Conservation (phyloP, 2,888 invertebrate genomes). For the Catocala fraxini region DNA sequence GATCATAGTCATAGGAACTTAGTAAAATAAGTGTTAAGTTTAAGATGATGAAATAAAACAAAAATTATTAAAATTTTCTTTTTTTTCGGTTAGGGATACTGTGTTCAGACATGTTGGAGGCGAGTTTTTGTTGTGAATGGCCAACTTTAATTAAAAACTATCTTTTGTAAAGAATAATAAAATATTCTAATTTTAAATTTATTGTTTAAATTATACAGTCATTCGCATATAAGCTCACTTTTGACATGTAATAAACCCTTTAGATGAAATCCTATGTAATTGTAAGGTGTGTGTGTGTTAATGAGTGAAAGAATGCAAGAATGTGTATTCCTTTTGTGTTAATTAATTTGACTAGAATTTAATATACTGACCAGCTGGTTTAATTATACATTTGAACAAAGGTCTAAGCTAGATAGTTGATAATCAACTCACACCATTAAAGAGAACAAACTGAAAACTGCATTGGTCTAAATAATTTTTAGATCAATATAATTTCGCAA, state of each 20-base stretch:
- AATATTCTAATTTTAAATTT: not conserved
- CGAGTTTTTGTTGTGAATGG: conserved; percentile 69
- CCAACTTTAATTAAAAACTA: conserved; percentile 3
- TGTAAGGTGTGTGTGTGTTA: not conserved
- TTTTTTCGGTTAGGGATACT: conserved; percentile 82
- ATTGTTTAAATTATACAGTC: not conserved
- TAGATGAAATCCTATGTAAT: conserved; percentile 35
- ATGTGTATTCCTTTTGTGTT: no score
- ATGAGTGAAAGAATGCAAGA: conserved; percentile 1
- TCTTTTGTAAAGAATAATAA: conserved; percentile 5
- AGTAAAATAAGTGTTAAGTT: conserved; percentile 31
- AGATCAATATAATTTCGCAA: no score
- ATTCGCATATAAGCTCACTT: conserved; percentile 74
- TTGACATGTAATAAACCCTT: conserved; percentile 79
- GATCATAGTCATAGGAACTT: not conserved
- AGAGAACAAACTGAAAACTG: no score
- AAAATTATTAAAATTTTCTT: conserved; percentile 65
- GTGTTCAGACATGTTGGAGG: conserved; percentile 86
- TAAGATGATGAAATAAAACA: conserved; percentile 68
- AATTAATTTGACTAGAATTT: no score
- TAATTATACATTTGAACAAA: no score
- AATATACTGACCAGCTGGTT: no score
- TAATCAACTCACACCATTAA: no score
- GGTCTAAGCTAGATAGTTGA: no score
- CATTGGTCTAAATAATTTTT: no score